Evolutionary conservation across 2,113 vertebrate genomes (phyloP).

Genomic region (Rhinolophus sinicus): DNA sequence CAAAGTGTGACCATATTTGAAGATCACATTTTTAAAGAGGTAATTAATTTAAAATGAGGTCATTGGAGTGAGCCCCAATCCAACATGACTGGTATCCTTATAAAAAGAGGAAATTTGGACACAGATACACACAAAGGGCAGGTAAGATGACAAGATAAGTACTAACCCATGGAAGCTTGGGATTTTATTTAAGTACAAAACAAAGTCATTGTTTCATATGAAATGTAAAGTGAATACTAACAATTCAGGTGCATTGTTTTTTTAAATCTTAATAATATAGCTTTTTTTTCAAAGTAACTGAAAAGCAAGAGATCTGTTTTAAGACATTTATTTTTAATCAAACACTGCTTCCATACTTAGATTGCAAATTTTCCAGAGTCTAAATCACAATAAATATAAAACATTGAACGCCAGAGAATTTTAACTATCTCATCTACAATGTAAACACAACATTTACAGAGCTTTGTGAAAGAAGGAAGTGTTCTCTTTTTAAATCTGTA

Average conservation of each 20-base stretch:
- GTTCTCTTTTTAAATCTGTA: conserved; percentile 62
- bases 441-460: conserved; percentile 73
- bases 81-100: background rate
- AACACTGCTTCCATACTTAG: conserved; percentile 57
- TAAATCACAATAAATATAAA: conserved; percentile 79
- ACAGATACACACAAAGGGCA: too few species aligned
- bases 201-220: background rate
- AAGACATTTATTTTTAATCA: conserved; percentile 79
- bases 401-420: conserved; percentile 67
- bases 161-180: background rate
- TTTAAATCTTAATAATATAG: conserved; percentile 44
- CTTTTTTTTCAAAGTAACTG: conserved; percentile 38
- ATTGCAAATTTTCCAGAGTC: conserved; percentile 70
- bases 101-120: background rate
- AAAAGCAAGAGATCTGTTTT: conserved; percentile 62
- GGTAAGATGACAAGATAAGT: background rate
- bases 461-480: conserved; percentile 55
- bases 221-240: background rate
- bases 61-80: background rate
- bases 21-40: background rate
- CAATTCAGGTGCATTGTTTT: conserved; percentile 34
- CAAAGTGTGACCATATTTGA: background rate
- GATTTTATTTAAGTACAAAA: background rate
- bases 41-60: background rate
- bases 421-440: conserved; percentile 75